Evolutionary conservation across 2,113 vertebrate species (phyloP).

Genomic region (Hystrix brachyura): DNA sequence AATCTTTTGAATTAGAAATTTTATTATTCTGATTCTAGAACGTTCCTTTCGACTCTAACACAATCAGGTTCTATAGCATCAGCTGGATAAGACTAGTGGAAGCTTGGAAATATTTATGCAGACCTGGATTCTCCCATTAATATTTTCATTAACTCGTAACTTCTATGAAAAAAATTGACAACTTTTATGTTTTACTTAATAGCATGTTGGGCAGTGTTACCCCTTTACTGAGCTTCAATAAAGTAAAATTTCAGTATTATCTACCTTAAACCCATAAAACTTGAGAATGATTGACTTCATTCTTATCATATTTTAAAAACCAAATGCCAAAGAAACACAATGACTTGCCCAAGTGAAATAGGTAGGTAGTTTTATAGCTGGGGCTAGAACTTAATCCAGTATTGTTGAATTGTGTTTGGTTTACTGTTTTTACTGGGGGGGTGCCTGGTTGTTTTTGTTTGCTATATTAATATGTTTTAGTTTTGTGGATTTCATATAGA

Average conservation of each 20-base stretch:
- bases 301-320: background rate
- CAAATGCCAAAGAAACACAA: background rate
- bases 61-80: background rate
- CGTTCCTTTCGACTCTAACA: background rate
- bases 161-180: background rate
- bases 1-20: background rate
- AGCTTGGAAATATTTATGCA: background rate
- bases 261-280: background rate
- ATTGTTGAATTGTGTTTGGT: background rate
- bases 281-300: background rate
- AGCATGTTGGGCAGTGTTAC: background rate
- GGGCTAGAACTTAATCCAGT: background rate
- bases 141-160: background rate
- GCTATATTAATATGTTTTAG: background rate
- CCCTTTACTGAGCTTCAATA: slow-evolving; percentile 27
- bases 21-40: background rate
- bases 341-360: background rate
- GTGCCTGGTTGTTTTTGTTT: background rate
- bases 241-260: background rate
- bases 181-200: slow-evolving; percentile 39
- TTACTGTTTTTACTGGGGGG: background rate
- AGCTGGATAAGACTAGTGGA: background rate
- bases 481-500: background rate
- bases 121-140: background rate
- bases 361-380: background rate